Conservation (phyloP, 2,113 vertebrate genomes). For the Mustelus asterias region DNA sequence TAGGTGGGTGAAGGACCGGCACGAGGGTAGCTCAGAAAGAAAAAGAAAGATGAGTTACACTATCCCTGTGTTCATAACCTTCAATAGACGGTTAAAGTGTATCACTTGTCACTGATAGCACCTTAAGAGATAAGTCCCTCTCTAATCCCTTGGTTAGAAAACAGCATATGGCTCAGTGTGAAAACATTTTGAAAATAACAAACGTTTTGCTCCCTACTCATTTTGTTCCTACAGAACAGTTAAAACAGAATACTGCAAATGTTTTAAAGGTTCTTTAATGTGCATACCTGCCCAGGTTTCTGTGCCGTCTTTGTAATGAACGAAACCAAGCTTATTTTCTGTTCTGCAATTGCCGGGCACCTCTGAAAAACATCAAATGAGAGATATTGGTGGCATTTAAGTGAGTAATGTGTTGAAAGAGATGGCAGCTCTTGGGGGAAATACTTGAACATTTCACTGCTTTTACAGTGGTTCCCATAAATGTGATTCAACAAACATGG, state of each 20-base stretch:
- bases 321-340: slow-evolving; percentile 56
- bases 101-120: neutral
- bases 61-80: neutral
- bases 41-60: neutral
- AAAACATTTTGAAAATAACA: neutral
- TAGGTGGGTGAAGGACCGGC: neutral
- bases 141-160: neutral
- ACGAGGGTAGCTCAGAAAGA: neutral
- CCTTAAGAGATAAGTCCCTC: neutral
- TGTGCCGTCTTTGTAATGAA: slow-evolving; percentile 55
- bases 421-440: neutral
- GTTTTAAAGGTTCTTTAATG: neutral
- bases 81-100: neutral
- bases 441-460: neutral
- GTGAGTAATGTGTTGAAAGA: neutral
- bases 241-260: slow-evolving; percentile 36
- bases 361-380: slow-evolving; percentile 62
- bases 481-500: neutral
- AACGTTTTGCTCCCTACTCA: neutral
- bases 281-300: slow-evolving; percentile 67
- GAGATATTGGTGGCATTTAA: slow-evolving; percentile 48
- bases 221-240: neutral
- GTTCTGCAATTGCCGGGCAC: slow-evolving; percentile 61
- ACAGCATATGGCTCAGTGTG: neutral
- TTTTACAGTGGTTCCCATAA: neutral